Conservation (phyloP, 1,140 invertebrate genomes). For the Micrasema minimum region DNA sequence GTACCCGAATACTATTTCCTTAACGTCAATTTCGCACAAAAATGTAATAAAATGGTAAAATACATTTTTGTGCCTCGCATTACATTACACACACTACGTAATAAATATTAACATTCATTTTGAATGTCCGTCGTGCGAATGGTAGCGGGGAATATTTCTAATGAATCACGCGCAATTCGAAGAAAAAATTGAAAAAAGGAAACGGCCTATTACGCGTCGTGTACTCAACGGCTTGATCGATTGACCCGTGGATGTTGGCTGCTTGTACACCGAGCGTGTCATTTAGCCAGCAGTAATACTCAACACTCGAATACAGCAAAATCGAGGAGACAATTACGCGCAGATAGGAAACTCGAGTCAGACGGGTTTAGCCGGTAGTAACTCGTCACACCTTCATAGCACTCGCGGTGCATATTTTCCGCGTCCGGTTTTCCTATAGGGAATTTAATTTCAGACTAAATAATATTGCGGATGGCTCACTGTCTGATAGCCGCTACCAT, state of each 20-base stretch:
- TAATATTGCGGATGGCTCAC: slow-evolving; percentile 11
- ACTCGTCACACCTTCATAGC: neutral
- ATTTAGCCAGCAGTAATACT: neutral
- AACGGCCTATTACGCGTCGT: slow-evolving; percentile 11
- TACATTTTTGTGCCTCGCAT: too few relatives aligned
- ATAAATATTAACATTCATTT: too few relatives aligned
- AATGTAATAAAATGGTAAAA: too few relatives aligned
- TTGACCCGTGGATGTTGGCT: too few relatives aligned
- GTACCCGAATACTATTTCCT: too few relatives aligned
- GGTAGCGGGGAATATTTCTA: neutral
- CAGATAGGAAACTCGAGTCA: too few relatives aligned
- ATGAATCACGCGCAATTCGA: slow-evolving; percentile 23
- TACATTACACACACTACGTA: too few relatives aligned
- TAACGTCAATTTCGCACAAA: too few relatives aligned
- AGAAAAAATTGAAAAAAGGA: slow-evolving; percentile 23
- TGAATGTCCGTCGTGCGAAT: too few relatives aligned
- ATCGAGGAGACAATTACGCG: too few relatives aligned
- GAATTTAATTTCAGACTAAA: slow-evolving; percentile 20
- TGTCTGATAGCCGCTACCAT: neutral
- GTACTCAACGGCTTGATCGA: slow-evolving; percentile 8
- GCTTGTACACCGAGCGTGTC: too few relatives aligned
- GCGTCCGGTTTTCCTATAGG: neutral
- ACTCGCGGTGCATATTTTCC: neutral
- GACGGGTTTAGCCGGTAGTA: neutral
- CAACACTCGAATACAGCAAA: too few relatives aligned